Base-by-base conservation (phyloP, 2,888 invertebrate genomes). In the Aromia moschata region DNA sequence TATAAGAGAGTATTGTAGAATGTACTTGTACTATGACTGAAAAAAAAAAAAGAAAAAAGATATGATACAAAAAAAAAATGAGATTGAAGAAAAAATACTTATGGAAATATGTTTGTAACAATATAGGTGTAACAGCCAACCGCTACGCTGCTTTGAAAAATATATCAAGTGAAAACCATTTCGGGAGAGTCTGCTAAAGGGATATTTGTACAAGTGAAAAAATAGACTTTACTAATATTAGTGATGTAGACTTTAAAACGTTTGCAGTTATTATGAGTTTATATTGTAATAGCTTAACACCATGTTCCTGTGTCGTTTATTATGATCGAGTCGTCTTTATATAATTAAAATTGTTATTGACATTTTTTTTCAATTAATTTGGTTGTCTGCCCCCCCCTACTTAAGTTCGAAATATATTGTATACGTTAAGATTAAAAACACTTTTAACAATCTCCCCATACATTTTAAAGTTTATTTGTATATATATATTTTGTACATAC, bases 101-200 rank as follows among this genome's bases (percentile, higher is more conserved):
- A 71, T 63, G 59, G 62, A 67, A 65, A 66, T 70, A 64, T 72
- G 66, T 74, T 74, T 72, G 62, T 69, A 70, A 71, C 67, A 67
- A 73, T 71, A 67, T 74, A 74, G 74, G 74, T 74, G 56, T 74
- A 74, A 56, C 68, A 68, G 62, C 66, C 56, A 56, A 52, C 60
- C 60, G 58, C 69, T 64, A 56, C 31, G 58, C 65, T 44, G 55
- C 64, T 60, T 33, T 54, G 51, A 53, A 55, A 58, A 61, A 63
- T 59, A 56, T 25, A 55, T 54, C 60, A 41, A 46, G 53, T 47
- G 41, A 47, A 44, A 18, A 41, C 47, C 47, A 58, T 18, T 33
- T 36, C 31, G 16, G 37, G 43, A 51, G 31, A 57, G 40, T 52
- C 52, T 40, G 12, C 43, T 37, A 49, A 49, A 44, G 43, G 51